Conservation (phyloP, 2,888 invertebrate species). For the Antheraea assamensis region DNA sequence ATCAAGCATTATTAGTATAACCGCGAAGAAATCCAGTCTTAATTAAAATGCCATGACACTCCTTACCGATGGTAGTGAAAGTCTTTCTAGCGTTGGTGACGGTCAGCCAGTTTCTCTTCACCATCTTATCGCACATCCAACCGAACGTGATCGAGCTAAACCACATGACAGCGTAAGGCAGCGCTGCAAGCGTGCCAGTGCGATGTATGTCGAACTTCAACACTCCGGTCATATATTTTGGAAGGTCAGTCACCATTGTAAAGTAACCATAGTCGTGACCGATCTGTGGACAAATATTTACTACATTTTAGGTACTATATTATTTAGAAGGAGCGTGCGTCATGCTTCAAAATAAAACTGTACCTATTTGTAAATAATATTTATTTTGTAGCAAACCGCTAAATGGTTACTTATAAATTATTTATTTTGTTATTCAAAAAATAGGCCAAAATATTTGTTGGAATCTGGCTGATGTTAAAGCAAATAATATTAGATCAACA, state of each 20-base stretch:
- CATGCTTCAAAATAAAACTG: not conserved
- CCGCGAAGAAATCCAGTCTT: not conserved
- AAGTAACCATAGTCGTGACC: slow-evolving; percentile 88
- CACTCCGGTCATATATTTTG: slow-evolving; percentile 86
- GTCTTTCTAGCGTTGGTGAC: slow-evolving; percentile 84
- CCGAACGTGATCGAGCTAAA: slow-evolving; percentile 84
- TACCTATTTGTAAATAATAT: not conserved
- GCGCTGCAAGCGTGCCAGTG: slow-evolving; percentile 84
- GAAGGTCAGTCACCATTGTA: slow-evolving; percentile 87
- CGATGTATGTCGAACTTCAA: slow-evolving; percentile 85
- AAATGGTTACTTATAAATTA: not conserved
- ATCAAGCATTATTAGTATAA: not conserved
- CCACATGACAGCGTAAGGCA: slow-evolving; percentile 87
- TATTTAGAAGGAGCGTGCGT: not conserved
- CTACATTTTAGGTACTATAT: not conserved
- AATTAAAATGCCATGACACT: not conserved
- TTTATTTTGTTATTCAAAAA: too few species aligned
- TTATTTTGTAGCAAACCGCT: not conserved
- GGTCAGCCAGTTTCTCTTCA: slow-evolving; percentile 81
- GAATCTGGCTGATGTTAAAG: not conserved
- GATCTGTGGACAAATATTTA: slow-evolving; percentile 53
- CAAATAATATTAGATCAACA: too few species aligned
- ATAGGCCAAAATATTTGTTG: not conserved
- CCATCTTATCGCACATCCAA: slow-evolving; percentile 86
- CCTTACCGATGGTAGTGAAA: slow-evolving; percentile 86